Conservation (phyloP, 2,113 vertebrate species). For the Gasterosteus aculeatus region DNA sequence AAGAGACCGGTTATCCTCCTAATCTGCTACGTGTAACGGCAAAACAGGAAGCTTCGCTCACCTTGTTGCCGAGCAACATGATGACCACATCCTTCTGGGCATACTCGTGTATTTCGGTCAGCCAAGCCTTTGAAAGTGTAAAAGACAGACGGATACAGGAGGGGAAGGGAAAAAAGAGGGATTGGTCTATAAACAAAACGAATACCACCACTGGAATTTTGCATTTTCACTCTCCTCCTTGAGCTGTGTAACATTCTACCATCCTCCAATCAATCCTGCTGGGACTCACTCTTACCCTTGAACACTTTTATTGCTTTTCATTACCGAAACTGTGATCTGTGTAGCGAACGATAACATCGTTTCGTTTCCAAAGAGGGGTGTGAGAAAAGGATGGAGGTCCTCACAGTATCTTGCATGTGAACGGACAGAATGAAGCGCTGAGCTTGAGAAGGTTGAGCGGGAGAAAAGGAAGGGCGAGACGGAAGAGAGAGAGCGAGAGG, state of each 20-base stretch:
- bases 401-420: constrained; percentile 46
- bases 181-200: constrained; percentile 30
- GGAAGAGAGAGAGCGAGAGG: neutral
- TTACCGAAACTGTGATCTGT: constrained; percentile 43
- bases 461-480: constrained; percentile 22
- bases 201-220: constrained; percentile 25
- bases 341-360: constrained; percentile 41
- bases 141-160: constrained; percentile 44
- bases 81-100: constrained; percentile 98
- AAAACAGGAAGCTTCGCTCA: constrained; percentile 79
- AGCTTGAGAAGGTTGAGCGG: constrained; percentile 32
- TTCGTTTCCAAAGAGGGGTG: constrained; percentile 34
- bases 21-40: constrained; percentile 56
- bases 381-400: constrained; percentile 17
- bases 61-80: constrained; percentile 98
- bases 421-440: constrained; percentile 27
- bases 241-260: constrained; percentile 9
- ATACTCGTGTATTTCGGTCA: constrained; percentile 93
- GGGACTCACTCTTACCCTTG: constrained; percentile 42
- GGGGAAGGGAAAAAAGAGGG: neutral
- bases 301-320: constrained; percentile 68
- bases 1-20: constrained; percentile 50
- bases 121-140: constrained; percentile 80
- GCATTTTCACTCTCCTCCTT: neutral
- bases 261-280: constrained; percentile 49